These are phyloP conservation scores for Cephus pulcher DNA, from an alignment of 2,888 invertebrate genomes.

Conservation along the genomic window DNA sequence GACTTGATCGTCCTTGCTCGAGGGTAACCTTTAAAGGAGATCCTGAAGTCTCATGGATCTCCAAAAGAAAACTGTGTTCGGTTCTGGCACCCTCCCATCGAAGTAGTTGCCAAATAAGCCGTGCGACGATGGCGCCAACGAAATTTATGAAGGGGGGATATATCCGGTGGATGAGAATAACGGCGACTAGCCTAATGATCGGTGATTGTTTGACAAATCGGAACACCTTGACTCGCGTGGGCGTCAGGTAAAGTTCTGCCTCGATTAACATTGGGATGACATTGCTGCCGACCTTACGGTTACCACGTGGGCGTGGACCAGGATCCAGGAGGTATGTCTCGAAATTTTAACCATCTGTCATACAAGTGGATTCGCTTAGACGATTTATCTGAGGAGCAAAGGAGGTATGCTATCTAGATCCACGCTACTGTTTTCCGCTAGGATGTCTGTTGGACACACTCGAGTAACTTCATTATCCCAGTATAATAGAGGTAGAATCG, in stretches of 20 bases:
- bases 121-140: background rate
- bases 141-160: background rate
- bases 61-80: no score
- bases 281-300: slow-evolving; percentile 34
- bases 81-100: no score
- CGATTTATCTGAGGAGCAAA: slow-evolving; percentile 7
- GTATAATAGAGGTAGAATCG: no score
- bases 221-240: slow-evolving; percentile 33
- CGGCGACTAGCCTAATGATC: slow-evolving; percentile 41
- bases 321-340: slow-evolving; percentile 68
- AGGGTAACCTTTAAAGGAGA: slow-evolving; percentile 42
- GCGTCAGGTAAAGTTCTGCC: slow-evolving; percentile 36
- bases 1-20: slow-evolving; percentile 33
- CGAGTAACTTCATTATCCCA: no score
- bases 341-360: slow-evolving; percentile 21
- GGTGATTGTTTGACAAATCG: slow-evolving; percentile 29
- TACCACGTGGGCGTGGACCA: slow-evolving; percentile 60
- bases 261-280: slow-evolving; percentile 54
- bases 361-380: slow-evolving; percentile 12
- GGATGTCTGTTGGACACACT: no score
- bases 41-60: no score
- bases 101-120: no score
- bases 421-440: no score
- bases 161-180: background rate
- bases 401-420: no score